These are phyloP conservation scores for Drosophila acutilabella DNA, from an alignment of 2,888 invertebrate genomes.

Conservation along the genomic window DNA sequence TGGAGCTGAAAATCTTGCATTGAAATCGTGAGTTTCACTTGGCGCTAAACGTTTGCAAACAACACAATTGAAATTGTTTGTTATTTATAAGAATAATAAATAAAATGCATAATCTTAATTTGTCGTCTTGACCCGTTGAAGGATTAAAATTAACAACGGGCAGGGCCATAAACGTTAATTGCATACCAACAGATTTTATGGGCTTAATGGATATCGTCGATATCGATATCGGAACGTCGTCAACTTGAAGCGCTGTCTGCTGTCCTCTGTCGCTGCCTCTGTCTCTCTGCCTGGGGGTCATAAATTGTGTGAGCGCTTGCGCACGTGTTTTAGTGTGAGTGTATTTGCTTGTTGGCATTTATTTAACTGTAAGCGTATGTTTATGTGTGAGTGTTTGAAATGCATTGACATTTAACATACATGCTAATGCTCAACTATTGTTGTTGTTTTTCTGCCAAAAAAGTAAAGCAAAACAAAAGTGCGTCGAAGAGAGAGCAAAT, in stretches of 20 bases:
- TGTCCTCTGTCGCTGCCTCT: neutral
- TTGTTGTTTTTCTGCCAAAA: slow-evolving; percentile 2
- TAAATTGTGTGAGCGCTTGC: slow-evolving; percentile 68
- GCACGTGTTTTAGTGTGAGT: slow-evolving; percentile 60
- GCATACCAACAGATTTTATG: slow-evolving; percentile 81
- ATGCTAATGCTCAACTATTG: slow-evolving; percentile 37
- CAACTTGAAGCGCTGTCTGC: slow-evolving; percentile 52
- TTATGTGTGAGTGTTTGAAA: neutral
- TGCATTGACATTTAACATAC: slow-evolving; percentile 68
- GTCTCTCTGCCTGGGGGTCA: slow-evolving; percentile 41
- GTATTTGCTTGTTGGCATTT: slow-evolving; percentile 45
- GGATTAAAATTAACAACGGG: slow-evolving; percentile 69
- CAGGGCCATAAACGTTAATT: slow-evolving; percentile 79
- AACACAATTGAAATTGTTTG: slow-evolving; percentile 21
- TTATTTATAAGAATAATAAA: slow-evolving; percentile 71
- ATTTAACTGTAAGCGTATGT: slow-evolving; percentile 23
- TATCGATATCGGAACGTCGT: slow-evolving; percentile 65
- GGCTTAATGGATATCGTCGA: slow-evolving; percentile 80
- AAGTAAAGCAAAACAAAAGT: slow-evolving; percentile 29
- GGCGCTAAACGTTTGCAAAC: too few relatives aligned
- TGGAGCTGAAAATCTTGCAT: neutral
- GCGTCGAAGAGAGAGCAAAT: slow-evolving; percentile 18
- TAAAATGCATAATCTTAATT: slow-evolving; percentile 71
- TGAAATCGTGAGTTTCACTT: slow-evolving; percentile 6
- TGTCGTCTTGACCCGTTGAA: slow-evolving; percentile 75